Evolutionary conservation across 2,888 invertebrate genomes (phyloP).

Genomic region (Neuroscelio doddi): DNA sequence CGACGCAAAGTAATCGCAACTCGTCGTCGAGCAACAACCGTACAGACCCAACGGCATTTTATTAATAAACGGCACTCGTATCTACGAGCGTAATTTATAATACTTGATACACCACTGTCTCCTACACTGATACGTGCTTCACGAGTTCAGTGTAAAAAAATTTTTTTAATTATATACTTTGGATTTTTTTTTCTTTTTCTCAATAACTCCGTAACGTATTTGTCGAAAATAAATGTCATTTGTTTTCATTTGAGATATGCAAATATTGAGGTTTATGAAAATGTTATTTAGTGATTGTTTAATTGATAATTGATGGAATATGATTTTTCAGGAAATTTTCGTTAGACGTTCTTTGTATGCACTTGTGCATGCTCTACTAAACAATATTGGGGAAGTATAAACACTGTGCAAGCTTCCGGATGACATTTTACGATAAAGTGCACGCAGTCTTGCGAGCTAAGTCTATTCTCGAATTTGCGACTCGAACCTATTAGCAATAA

Average conservation of each 20-base stretch:
- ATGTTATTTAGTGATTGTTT: no score
- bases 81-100: slow-evolving; percentile 13
- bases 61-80: no score
- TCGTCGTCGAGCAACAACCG: slow-evolving; percentile 13
- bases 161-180: no score
- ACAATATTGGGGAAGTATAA: background rate
- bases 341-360: slow-evolving; percentile 3
- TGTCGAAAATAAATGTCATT: no score
- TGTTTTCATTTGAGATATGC: no score
- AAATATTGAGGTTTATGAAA: no score
- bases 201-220: no score
- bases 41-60: background rate
- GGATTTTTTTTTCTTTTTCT: no score
- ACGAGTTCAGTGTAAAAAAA: no score
- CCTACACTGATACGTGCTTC: slow-evolving; percentile 20
- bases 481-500: slow-evolving; percentile 21
- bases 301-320: no score
- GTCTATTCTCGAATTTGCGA: background rate
- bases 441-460: background rate
- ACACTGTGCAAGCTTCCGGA: background rate
- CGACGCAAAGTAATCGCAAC: slow-evolving; percentile 39
- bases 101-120: slow-evolving; percentile 30
- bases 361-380: background rate
- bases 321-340: no score
- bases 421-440: background rate